Evolutionary conservation across 1,140 invertebrate genomes (phyloP).

Genomic region (Bicyclus anynana): DNA sequence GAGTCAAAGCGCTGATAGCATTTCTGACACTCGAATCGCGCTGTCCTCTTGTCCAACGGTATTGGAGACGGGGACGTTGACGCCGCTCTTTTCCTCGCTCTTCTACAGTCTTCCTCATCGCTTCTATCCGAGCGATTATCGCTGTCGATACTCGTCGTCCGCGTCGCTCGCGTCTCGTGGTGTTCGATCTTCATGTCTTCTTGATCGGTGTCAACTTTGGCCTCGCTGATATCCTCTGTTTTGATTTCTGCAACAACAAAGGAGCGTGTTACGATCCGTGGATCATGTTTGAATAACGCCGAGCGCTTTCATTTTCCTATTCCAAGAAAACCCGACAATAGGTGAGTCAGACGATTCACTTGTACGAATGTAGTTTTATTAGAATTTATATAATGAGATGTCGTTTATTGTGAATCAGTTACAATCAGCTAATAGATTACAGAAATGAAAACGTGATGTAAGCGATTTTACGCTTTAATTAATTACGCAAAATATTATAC

Average conservation of each 20-base stretch:
- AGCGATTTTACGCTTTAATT: slow-evolving; percentile 22
- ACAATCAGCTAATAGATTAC: slow-evolving; percentile 63
- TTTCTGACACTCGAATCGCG: slow-evolving; percentile 83
- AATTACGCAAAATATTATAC: slow-evolving; percentile 22
- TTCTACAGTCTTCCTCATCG: slow-evolving; percentile 70
- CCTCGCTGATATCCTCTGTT: slow-evolving; percentile 67
- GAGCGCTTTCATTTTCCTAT: slow-evolving; percentile 65
- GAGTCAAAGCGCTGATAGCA: slow-evolving; percentile 85
- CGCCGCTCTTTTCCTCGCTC: slow-evolving; percentile 64
- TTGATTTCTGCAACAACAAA: slow-evolving; percentile 74
- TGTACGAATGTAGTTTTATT: slow-evolving; percentile 55
- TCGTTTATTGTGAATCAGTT: slow-evolving; percentile 43
- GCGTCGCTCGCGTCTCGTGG: slow-evolving; percentile 42
- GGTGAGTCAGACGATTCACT: slow-evolving; percentile 64
- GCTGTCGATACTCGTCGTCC: slow-evolving; percentile 65
- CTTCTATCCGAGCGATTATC: slow-evolving; percentile 68
- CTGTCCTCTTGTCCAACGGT: slow-evolving; percentile 85
- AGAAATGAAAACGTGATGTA: slow-evolving; percentile 26
- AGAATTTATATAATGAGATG: slow-evolving; percentile 60
- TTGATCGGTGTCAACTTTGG: slow-evolving; percentile 58
- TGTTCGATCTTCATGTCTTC: slow-evolving; percentile 53
- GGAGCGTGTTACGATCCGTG: slow-evolving; percentile 55
- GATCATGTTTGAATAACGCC: slow-evolving; percentile 63
- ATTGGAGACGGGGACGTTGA: slow-evolving; percentile 69
- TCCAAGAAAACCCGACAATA: slow-evolving; percentile 71